A percentile compares a stretch with the other conserved stretches of the same genome.
phyloP scores from a whole-genome alignment of 37 sponge, comb jelly and placozoan species.

The Geodia barretti region DNA sequence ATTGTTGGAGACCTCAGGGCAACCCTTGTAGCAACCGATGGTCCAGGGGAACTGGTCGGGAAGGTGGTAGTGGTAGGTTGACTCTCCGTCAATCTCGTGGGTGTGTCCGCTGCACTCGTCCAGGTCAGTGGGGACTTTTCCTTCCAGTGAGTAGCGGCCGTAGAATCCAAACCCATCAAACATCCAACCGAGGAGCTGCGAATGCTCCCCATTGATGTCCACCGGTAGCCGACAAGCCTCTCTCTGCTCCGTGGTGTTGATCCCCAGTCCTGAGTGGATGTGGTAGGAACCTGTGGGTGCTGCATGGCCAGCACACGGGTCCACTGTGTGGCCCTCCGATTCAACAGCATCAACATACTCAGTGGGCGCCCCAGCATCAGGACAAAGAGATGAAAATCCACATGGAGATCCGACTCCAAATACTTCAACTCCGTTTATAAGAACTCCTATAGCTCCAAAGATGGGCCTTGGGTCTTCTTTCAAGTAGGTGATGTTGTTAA shows the following conservation, averaged over 20 bases:
- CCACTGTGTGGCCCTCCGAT: constrained; percentile 73
- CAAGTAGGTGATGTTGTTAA: constrained; percentile 54
- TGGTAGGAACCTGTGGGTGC: constrained; percentile 53
- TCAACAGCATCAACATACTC: constrained; percentile 74
- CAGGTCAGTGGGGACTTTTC: constrained; percentile 56
- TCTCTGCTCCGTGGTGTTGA: constrained; percentile 16
- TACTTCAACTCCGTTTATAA: constrained; percentile 59
- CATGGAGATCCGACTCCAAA: constrained; percentile 82
- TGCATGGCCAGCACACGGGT: constrained; percentile 69
- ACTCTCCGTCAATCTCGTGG: constrained; percentile 57
- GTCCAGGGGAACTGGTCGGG: constrained; percentile 72
- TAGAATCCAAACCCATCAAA: constrained; percentile 79
- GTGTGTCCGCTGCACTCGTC: constrained; percentile 73
- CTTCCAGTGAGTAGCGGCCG: constrained; percentile 56
- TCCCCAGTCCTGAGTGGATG: constrained; percentile 48
- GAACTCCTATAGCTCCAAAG: constrained; percentile 61
- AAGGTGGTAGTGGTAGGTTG: constrained; percentile 66
- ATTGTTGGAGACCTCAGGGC: constrained; percentile 62
- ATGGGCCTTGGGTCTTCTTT: constrained; percentile 64
- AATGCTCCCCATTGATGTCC: constrained; percentile 62
- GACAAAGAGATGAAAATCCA: constrained; percentile 65
- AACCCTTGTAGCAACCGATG: constrained; percentile 77
- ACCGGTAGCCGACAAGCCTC: constrained; percentile 37
- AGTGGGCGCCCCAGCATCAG: constrained; percentile 45
- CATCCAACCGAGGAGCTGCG: constrained; percentile 65